phyloP scores from a whole-genome alignment of 1,140 invertebrate species.

The Thaumatotibia leucotreta region DNA sequence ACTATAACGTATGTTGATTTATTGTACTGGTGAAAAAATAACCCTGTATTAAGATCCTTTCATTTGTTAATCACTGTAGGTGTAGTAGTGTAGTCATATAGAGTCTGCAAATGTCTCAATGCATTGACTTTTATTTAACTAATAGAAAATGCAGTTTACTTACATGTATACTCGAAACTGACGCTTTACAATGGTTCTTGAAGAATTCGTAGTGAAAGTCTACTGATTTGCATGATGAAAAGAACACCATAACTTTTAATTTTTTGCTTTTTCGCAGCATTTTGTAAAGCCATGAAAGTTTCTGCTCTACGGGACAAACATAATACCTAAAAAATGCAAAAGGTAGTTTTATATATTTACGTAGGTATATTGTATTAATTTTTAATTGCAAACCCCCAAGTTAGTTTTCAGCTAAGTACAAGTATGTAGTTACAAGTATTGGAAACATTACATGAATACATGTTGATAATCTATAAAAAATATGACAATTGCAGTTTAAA shows the following conservation, averaged over 20 bases:
- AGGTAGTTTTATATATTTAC: neutral
- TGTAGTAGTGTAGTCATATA: no score
- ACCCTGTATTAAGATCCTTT: no score
- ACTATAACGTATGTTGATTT: no score
- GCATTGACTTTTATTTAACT: no score
- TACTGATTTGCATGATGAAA: constrained; percentile 90
- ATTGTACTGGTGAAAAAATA: no score
- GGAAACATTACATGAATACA: neutral
- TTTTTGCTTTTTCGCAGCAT: constrained; percentile 87
- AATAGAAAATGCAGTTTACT: constrained; percentile 54
- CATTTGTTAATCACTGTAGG: no score
- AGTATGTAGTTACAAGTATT: neutral
- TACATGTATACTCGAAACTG: constrained; percentile 89
- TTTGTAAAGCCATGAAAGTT: constrained; percentile 88
- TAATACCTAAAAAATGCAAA: constrained; percentile 49
- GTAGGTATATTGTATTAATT: constrained; percentile 54
- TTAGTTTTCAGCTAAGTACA: no score
- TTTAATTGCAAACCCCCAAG: neutral
- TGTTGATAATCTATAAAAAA: neutral
- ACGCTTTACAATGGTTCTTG: constrained; percentile 49
- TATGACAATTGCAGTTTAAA: neutral
- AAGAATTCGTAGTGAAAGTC: constrained; percentile 88
- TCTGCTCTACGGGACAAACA: constrained; percentile 86
- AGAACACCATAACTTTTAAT: constrained; percentile 92
- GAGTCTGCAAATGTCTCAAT: no score